These are phyloP conservation scores for Geothlypis trichas DNA, from an alignment of 2,113 vertebrate species.

Conservation along the genomic window DNA sequence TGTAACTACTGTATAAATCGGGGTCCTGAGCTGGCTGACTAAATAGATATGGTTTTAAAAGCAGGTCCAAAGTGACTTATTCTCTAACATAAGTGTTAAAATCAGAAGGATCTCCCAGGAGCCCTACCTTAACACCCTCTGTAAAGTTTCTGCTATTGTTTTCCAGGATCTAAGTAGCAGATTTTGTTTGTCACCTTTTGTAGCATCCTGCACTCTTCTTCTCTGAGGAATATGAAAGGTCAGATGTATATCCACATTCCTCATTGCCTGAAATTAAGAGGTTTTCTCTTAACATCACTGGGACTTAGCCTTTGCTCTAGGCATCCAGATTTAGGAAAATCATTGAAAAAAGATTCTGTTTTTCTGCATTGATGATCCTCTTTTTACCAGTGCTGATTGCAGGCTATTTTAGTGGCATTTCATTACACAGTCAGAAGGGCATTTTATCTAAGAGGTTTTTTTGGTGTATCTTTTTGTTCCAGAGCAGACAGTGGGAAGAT, in stretches of 20 bases:
- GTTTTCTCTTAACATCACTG: not conserved
- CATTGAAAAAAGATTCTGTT: not conserved
- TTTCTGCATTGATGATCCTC: not conserved
- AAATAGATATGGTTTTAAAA: not conserved
- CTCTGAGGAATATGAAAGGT: not conserved
- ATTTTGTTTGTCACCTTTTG: not conserved
- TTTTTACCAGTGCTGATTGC: not conserved
- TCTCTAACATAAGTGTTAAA: not conserved
- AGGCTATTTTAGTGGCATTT: slow-evolving; percentile 17
- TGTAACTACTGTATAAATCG: not conserved
- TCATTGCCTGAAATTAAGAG: not conserved
- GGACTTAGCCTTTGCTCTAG: not conserved
- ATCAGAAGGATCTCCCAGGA: not conserved
- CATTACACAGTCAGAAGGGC: slow-evolving; percentile 7
- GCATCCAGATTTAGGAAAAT: not conserved
- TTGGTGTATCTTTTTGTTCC: not conserved
- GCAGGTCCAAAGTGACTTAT: not conserved
- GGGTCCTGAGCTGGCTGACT: not conserved
- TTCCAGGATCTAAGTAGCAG: not conserved
- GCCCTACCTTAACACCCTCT: not conserved
- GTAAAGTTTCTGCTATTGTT: not conserved
- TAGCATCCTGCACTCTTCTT: not conserved
- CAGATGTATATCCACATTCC: not conserved
- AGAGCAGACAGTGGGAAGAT: not conserved
- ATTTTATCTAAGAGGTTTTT: not conserved